These are phyloP conservation scores for Aphelenchoides fujianensis DNA, from an alignment of 1,140 invertebrate genomes.

Conservation along the genomic window DNA sequence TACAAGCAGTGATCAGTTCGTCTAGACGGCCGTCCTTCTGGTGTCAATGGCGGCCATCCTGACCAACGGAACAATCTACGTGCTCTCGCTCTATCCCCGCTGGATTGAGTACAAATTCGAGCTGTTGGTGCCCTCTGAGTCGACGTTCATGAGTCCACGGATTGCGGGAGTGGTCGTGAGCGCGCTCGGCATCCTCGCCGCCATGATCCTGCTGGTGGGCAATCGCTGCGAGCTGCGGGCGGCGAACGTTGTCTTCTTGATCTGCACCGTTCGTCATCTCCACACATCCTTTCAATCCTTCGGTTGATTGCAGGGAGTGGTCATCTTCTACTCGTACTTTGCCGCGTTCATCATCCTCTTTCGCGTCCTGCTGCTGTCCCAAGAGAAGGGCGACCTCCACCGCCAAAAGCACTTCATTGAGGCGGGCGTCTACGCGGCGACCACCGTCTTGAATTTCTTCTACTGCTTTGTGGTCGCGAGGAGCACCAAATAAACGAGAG, in stretches of 20 bases:
- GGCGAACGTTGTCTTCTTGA: not conserved
- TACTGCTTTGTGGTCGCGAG: not conserved
- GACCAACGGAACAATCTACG: not conserved
- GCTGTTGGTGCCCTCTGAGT: not conserved
- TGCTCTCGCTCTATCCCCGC: not conserved
- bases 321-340: conserved; percentile 1
- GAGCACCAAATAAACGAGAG: too few species aligned
- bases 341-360: not conserved
- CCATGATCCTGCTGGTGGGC: not conserved
- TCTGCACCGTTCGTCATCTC: not conserved
- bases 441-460: not conserved
- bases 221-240: not conserved
- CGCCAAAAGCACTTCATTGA: not conserved
- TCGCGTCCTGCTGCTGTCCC: not conserved
- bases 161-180: not conserved
- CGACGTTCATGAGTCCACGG: not conserved
- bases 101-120: not conserved
- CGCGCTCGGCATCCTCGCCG: not conserved
- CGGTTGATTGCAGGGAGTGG: not conserved
- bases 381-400: not conserved
- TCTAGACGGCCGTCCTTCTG: not conserved
- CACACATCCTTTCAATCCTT: not conserved
- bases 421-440: not conserved
- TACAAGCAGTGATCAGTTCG: too few species aligned
- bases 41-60: not conserved